Conservation (phyloP, 2,888 invertebrate species). For the Apotomis capreana region DNA sequence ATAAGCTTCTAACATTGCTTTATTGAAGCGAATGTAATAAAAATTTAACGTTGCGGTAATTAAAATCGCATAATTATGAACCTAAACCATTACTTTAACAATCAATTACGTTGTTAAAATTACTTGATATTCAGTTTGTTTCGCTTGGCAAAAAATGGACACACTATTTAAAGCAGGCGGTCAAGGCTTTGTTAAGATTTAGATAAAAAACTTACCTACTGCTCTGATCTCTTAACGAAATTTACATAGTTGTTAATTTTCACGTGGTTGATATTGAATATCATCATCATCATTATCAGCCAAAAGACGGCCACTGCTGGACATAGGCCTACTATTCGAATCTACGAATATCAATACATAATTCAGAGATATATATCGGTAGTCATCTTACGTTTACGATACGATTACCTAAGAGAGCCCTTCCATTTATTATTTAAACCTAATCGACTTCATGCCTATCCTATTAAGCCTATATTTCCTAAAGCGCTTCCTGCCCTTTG, state of each 20-base stretch:
- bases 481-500: slow-evolving; percentile 15
- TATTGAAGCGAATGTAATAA: too few species aligned
- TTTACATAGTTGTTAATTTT: neutral
- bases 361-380: slow-evolving; percentile 25
- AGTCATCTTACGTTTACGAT: slow-evolving; percentile 26
- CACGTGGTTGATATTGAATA: neutral
- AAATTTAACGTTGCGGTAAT: too few species aligned
- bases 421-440: slow-evolving; percentile 39
- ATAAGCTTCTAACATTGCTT: too few species aligned
- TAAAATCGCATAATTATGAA: too few species aligned
- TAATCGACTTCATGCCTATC: slow-evolving; percentile 31
- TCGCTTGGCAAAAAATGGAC: neutral
- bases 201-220: neutral
- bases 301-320: too few species aligned
- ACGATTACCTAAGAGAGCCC: slow-evolving; percentile 16
- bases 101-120: too few species aligned
- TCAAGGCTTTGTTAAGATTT: neutral
- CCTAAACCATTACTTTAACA: too few species aligned
- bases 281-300: too few species aligned
- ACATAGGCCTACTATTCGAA: too few species aligned
- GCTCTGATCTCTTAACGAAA: neutral
- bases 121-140: too few species aligned
- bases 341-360: slow-evolving; percentile 6
- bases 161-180: neutral
- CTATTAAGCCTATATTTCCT: slow-evolving; percentile 23